Conservation (phyloP, 1,140 invertebrate genomes). For the Halyomorpha halys region DNA sequence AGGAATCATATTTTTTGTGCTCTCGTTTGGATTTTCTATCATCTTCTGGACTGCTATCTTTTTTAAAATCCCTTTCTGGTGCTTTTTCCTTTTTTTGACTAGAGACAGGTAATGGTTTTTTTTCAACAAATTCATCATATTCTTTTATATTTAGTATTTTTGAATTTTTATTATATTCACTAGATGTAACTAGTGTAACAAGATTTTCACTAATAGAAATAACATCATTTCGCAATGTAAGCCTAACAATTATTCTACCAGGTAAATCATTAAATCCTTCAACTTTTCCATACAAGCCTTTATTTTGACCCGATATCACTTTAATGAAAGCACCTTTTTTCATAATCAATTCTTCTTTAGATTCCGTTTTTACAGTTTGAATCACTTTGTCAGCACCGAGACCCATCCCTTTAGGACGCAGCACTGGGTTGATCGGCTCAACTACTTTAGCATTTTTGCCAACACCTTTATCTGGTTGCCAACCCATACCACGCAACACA, state of each 20-base stretch:
- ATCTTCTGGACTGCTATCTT: too few species aligned
- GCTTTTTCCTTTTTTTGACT: too few species aligned
- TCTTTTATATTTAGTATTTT: conserved; percentile 43
- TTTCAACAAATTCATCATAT: conserved; percentile 31
- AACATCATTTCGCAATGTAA: conserved; percentile 55
- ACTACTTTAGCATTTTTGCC: conserved; percentile 42
- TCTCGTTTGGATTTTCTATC: too few species aligned
- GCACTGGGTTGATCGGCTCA: conserved; percentile 42
- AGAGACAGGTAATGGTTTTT: conserved; percentile 7
- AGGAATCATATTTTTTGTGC: too few species aligned
- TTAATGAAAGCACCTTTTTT: conserved; percentile 58
- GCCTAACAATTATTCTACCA: conserved; percentile 66
- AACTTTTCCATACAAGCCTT: conserved; percentile 69
- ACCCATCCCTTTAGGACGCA: conserved; percentile 82
- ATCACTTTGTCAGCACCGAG: conserved; percentile 71
- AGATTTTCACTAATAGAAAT: conserved; percentile 66
- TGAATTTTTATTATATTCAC: conserved; percentile 67
- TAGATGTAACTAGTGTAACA: conserved; percentile 60
- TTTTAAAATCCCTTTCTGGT: too few species aligned
- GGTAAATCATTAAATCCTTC: conserved; percentile 78
- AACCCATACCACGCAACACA: conserved; percentile 91
- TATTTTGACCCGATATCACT: conserved; percentile 58
- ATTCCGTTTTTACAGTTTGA: conserved; percentile 37
- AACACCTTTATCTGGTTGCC: conserved; percentile 64
- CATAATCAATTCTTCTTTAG: conserved; percentile 50